Base-by-base conservation (phyloP, 2,113 vertebrate genomes). In the Cervus canadensis region DNA sequence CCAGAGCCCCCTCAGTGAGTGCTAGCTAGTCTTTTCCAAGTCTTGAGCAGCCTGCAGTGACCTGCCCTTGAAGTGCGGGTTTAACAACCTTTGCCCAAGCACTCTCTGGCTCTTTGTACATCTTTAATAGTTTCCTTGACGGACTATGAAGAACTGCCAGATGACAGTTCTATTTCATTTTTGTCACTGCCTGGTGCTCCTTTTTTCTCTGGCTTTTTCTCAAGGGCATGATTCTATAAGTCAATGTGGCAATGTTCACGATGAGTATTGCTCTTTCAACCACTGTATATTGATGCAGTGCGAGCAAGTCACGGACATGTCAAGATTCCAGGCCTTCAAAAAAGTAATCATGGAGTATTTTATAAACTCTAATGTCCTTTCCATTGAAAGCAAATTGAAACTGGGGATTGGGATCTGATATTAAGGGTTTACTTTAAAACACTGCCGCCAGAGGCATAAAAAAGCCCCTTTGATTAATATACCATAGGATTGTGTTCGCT, bases 151-250 rank as follows among this genome's bases (percentile, higher is more conserved):
- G 98, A 99, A 99, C 98, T 98, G 98, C 99, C 97, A 93, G 98
- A 98, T 99, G 99, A 99, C 98, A 98, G 98, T 98, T 99, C 98
- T 99, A 98, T 99, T 99, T 99, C 99, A 99, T 99, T 99, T 99
- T 99, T 99, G 99, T 99, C 98, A 98, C 97, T 98, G 97, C 87
- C 89, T 98, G 91, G 95, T 94, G 97, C 97, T 98, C 98, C 86
- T 91, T 99, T 98, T 99, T 98, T 97, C 98, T 30, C 92, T 74
- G 96, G 97, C 97, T 98, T 98, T 98, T 98, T 98, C 99, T 99
- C 99, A 99, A 99, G 99, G 98, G 98, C 98, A 98, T 97, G 98
- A 97, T 98, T 98, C 99, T 99, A 94, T 98, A 98, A 99, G 98
- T 98, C 98, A 98, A 0, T 95, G 97, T 98, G 98, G 98, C 97